Evolutionary conservation across 2,888 invertebrate genomes (phyloP).

Genomic region (Mechanitis messenoides): DNA sequence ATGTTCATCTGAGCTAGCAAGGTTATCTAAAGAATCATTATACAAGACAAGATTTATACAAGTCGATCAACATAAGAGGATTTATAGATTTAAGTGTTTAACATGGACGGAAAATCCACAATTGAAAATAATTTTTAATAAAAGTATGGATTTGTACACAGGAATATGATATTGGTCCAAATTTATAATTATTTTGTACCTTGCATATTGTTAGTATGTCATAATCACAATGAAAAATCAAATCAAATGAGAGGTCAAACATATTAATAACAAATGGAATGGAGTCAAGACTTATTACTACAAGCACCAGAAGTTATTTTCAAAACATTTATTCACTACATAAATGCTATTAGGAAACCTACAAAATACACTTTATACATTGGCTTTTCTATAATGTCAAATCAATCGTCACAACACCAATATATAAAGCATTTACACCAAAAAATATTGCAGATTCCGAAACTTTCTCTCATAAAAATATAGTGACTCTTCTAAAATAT

Average conservation of each 20-base stretch:
- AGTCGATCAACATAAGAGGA: background rate
- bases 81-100: background rate
- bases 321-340: constrained; percentile 21
- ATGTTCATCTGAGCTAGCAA: constrained; percentile 24
- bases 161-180: constrained; percentile 10
- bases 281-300: constrained; percentile 63
- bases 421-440: constrained; percentile 34
- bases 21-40: constrained; percentile 1
- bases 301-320: constrained; percentile 65
- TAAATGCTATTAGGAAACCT: constrained; percentile 21
- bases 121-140: background rate
- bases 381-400: background rate
- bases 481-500: constrained; percentile 55
- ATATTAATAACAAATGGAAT: constrained; percentile 52
- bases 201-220: constrained; percentile 24
- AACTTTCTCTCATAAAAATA: constrained; percentile 47
- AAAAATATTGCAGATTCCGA: constrained; percentile 73
- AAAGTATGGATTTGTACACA: background rate
- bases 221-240: constrained; percentile 2
- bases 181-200: constrained; percentile 8
- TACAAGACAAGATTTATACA: background rate
- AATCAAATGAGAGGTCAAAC: background rate
- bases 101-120: constrained; percentile 21
- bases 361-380: constrained; percentile 1
- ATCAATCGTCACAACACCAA: background rate